Evolutionary conservation across 2,888 invertebrate species (phyloP), one percentile per base, ranked within the genome.

Genomic region (Malthinus flaveolus): DNA sequence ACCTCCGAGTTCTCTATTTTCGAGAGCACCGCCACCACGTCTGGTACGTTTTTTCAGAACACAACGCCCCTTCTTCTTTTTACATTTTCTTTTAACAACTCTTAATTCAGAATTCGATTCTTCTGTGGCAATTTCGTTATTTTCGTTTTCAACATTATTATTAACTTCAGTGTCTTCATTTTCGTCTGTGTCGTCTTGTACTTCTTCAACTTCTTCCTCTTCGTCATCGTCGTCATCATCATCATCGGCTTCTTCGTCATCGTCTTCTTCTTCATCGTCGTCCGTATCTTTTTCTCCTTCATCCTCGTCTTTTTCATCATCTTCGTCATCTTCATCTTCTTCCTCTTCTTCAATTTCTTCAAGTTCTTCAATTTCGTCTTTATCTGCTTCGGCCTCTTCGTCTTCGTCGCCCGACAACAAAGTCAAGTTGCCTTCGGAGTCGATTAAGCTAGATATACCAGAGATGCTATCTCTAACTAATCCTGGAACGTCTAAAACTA

Each of bases 401-500:
- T 66, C 67, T 2, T 63, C 62, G 3, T 15, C 39, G n/a, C n/a
- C 39, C 1, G 39, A 7, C 15, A 42, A 42, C 15, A 42, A 23
- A 8, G 13, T 42, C 15, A 42, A 42, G 39, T 42, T 42, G 23
- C 71, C 71, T 8, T 61, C 72, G 45, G 69, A 68, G 44, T 70
- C 69, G 60, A 78, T 75, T 45, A 75, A 69, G 7, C 73, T 72
- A 1, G 61, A 58, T 6, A 78, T 42, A 9, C 76, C 72, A 1
- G 61, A 58, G 4, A 78, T 42, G 8, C 76, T 73, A n/a, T 74
- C 71, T 51, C 69, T 71, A 52, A 78, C 72, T 34, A 77, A 63
- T 15, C 72, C 73, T 1, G 71, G 68, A 13, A 79, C 52, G 57
- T 78, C 76, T 7, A 69, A 58, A 12, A 79, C 65, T 3, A 78